Conservation (phyloP, 1,140 invertebrate species). For the Pseudomyrmex sp. region DNA sequence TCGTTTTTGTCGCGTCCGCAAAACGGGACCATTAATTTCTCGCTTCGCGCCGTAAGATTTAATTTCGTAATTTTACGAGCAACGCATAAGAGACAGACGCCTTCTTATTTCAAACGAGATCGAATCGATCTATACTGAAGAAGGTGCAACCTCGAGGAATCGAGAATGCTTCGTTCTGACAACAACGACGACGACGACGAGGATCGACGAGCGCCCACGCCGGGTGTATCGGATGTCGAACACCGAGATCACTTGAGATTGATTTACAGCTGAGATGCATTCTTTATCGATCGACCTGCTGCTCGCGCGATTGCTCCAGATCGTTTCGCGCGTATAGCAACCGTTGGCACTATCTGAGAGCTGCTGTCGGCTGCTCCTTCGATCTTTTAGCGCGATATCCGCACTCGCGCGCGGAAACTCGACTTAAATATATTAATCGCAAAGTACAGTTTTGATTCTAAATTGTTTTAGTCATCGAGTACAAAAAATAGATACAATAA, state of each 20-base stretch:
- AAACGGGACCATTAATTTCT: constrained; percentile 56
- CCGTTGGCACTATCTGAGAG: constrained; percentile 1
- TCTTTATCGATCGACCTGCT: constrained; percentile 31
- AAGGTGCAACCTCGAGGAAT: constrained; percentile 25
- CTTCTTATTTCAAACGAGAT: background rate
- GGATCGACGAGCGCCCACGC: constrained; percentile 55
- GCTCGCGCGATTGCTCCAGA: constrained; percentile 3
- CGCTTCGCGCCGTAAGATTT: constrained; percentile 57
- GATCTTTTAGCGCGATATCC: constrained; percentile 30
- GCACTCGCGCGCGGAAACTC: background rate
- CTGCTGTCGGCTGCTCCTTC: constrained; percentile 18
- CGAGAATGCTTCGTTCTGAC: background rate
- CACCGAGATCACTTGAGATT: constrained; percentile 61
- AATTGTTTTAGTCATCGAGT: too few species aligned
- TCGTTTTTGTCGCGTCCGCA: constrained; percentile 58
- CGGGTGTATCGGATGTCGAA: constrained; percentile 61
- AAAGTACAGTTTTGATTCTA: too few species aligned
- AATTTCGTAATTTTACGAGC: constrained; percentile 62
- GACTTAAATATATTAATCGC: background rate
- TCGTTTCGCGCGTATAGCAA: background rate
- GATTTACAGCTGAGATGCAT: constrained; percentile 70
- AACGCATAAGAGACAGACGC: background rate
- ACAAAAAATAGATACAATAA: too few species aligned
- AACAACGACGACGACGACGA: background rate
- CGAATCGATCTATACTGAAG: constrained; percentile 10